phyloP scores from a whole-genome alignment of 2,888 invertebrate species.

The Toxonevra muliebris region DNA sequence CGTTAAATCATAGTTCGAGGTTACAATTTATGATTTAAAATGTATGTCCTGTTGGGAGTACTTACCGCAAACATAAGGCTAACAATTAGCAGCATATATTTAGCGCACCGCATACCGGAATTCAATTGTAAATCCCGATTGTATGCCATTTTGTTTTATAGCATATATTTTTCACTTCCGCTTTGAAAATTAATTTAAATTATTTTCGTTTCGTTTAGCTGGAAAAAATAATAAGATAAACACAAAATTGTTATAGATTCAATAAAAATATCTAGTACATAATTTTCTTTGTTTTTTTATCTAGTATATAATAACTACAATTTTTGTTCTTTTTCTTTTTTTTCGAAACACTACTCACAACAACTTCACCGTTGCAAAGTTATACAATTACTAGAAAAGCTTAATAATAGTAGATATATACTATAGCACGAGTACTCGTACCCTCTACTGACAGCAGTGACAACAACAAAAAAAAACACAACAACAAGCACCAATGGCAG shows the following conservation, averaged over 20 bases:
- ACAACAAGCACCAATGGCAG: too few species aligned
- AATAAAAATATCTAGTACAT: slow-evolving; percentile 2
- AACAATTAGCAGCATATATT: slow-evolving; percentile 79
- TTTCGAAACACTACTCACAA: slow-evolving; percentile 18
- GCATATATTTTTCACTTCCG: slow-evolving; percentile 2
- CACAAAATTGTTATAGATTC: slow-evolving; percentile 6
- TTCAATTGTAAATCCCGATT: slow-evolving; percentile 65
- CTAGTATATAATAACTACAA: background rate
- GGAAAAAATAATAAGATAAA: background rate
- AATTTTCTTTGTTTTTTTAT: slow-evolving; percentile 37
- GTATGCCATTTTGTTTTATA: slow-evolving; percentile 40
- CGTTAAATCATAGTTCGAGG: too few species aligned
- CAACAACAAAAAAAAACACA: too few species aligned
- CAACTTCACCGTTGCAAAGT: slow-evolving; percentile 34
- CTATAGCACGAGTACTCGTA: too few species aligned
- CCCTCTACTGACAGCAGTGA: too few species aligned
- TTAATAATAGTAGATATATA: background rate
- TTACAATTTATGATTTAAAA: too few species aligned
- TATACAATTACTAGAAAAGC: slow-evolving; percentile 37
- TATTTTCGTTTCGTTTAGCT: slow-evolving; percentile 1
- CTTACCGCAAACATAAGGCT: slow-evolving; percentile 83
- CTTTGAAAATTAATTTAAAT: slow-evolving; percentile 13
- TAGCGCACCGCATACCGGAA: slow-evolving; percentile 78
- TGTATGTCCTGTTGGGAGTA: slow-evolving; percentile 43
- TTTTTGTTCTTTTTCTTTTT: slow-evolving; percentile 15